These are phyloP conservation scores for Mamestra configurata DNA, from an alignment of 1,140 invertebrate species.

Conservation along the genomic window DNA sequence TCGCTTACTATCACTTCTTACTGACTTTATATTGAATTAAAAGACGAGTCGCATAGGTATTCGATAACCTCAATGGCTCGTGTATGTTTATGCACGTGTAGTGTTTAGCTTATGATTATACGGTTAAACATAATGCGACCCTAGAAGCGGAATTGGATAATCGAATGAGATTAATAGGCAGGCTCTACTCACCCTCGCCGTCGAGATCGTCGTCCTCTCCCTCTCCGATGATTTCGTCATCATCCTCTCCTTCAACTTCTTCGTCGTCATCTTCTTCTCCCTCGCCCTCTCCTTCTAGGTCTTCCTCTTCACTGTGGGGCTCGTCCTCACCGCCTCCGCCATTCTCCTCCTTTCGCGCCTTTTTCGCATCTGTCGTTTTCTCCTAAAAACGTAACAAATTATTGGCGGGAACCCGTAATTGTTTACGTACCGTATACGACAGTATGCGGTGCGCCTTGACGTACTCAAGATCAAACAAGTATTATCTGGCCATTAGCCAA, in stretches of 20 bases:
- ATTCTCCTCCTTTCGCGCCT: conserved; percentile 93
- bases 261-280: conserved; percentile 88
- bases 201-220: conserved; percentile 92
- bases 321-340: conserved; percentile 89
- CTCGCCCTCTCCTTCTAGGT: conserved; percentile 87
- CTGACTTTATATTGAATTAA: neutral
- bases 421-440: conserved; percentile 43
- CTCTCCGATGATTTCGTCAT: conserved; percentile 91
- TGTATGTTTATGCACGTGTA: conserved; percentile 21
- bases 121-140: neutral
- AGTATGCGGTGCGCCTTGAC: conserved; percentile 47
- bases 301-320: conserved; percentile 90
- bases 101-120: conserved; percentile 12
- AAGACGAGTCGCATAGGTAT: conserved; percentile 4
- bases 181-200: conserved; percentile 76
- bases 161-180: neutral
- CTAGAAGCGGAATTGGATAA: conserved; percentile 11
- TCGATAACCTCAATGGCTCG: conserved; percentile 26
- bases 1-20: no score
- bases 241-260: conserved; percentile 89
- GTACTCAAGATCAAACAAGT: conserved; percentile 64
- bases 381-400: conserved; percentile 88
- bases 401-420: conserved; percentile 55
- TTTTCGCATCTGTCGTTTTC: conserved; percentile 92
- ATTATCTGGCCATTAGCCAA: conserved; percentile 72